Conservation (phyloP, 2,113 vertebrate species). For the Bambusicola thoracicus region DNA sequence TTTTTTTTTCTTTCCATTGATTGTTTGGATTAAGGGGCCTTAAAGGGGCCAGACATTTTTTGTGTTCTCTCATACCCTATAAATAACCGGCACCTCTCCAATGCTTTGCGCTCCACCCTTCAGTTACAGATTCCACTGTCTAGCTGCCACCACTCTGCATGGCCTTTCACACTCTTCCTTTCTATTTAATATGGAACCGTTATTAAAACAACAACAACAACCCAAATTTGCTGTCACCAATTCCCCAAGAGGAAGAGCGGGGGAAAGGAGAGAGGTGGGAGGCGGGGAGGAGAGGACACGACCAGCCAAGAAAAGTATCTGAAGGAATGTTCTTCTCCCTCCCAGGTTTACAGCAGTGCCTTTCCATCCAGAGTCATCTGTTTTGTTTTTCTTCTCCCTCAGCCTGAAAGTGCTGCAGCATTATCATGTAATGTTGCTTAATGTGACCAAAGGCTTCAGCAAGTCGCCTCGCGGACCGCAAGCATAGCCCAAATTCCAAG, state of each 20-base stretch:
- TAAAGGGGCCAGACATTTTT: slow-evolving; percentile 71
- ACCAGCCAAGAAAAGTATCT: slow-evolving; percentile 60
- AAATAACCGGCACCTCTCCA: slow-evolving; percentile 73
- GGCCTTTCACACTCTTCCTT: slow-evolving; percentile 69
- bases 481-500: slow-evolving; percentile 55
- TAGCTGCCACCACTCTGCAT: slow-evolving; percentile 36
- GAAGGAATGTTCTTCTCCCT: slow-evolving; percentile 60
- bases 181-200: slow-evolving; percentile 62
- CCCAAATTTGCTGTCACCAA: slow-evolving; percentile 31
- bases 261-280: slow-evolving; percentile 35
- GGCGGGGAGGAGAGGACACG: neutral
- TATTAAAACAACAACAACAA: neutral
- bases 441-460: slow-evolving; percentile 30
- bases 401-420: slow-evolving; percentile 48
- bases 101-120: slow-evolving; percentile 64
- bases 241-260: slow-evolving; percentile 23
- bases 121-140: slow-evolving; percentile 67
- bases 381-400: slow-evolving; percentile 68
- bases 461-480: neutral
- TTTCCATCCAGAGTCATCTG: slow-evolving; percentile 69
- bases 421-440: slow-evolving; percentile 64
- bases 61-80: slow-evolving; percentile 72
- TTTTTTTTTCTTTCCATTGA: slow-evolving; percentile 29
- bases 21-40: slow-evolving; percentile 73
- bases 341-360: slow-evolving; percentile 67